These are phyloP conservation scores for Zhuqinia jingwanae DNA, from an alignment of 2,888 invertebrate genomes.

Conservation along the genomic window DNA sequence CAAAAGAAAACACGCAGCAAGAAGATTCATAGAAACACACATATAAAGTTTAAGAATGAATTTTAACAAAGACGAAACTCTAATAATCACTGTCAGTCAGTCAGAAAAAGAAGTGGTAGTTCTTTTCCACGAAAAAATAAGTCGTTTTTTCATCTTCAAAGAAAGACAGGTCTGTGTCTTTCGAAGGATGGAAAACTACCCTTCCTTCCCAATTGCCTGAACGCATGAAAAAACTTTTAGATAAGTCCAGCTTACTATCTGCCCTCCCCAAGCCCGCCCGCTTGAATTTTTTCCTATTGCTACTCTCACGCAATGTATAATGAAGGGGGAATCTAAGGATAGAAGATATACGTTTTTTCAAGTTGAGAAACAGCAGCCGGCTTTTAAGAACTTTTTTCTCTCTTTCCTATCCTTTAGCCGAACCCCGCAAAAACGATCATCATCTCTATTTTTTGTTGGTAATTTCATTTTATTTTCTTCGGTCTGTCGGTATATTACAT, in stretches of 20 bases:
- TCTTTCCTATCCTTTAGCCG: not conserved
- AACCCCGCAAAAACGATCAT: conserved; percentile 5
- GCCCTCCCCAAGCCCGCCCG: no score
- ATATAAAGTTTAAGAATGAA: conserved; percentile 6
- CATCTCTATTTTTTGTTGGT: not conserved
- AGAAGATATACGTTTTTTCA: conserved; percentile 19
- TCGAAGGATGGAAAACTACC: conserved; percentile 27
- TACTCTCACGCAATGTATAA: not conserved
- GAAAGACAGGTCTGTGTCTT: conserved; percentile 44
- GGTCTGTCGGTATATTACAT: not conserved
- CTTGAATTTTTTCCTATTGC: not conserved
- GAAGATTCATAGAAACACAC: not conserved
- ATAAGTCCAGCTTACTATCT: not conserved
- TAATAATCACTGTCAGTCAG: conserved; percentile 20
- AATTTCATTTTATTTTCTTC: not conserved
- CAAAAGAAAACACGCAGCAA: not conserved
- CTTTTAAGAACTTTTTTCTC: conserved; percentile 31
- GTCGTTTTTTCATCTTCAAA: conserved; percentile 14
- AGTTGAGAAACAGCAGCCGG: conserved; percentile 45
- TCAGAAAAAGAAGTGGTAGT: not conserved
- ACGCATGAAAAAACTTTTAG: not conserved
- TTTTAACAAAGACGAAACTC: conserved; percentile 18
- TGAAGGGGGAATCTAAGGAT: not conserved
- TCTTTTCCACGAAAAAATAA: conserved; percentile 14
- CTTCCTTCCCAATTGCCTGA: conserved; percentile 15